These are phyloP conservation scores for Amphilophus citrinellus DNA, from an alignment of 2,113 vertebrate genomes.

Conservation along the genomic window DNA sequence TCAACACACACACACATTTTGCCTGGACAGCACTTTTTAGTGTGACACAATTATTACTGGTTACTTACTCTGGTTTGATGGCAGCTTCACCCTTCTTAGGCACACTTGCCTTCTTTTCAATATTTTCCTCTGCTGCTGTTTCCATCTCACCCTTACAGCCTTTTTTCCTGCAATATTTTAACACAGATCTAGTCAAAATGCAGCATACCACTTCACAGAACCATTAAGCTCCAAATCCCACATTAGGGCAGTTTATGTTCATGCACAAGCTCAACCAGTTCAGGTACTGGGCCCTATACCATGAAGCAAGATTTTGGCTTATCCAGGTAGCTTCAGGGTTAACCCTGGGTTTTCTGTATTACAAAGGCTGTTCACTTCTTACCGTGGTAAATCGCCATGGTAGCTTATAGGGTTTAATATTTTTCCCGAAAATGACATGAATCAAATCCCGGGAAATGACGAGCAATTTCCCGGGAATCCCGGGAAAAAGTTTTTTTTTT, in stretches of 20 bases:
- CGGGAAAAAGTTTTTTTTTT: no score
- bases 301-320: no score
- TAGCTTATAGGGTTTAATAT: no score
- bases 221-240: background rate
- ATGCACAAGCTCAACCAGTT: background rate
- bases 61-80: conserved; percentile 78
- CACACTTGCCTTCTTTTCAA: background rate
- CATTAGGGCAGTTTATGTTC: background rate
- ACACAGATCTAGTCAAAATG: background rate
- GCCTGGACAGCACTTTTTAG: background rate
- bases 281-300: background rate
- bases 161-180: conserved; percentile 11
- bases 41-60: background rate
- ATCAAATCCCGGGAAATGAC: no score
- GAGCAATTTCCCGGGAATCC: no score
- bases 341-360: no score
- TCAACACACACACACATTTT: background rate
- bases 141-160: conserved; percentile 56
- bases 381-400: no score
- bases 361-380: no score
- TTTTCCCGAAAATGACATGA: no score
- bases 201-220: background rate
- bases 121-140: conserved; percentile 15
- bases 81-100: conserved; percentile 73
- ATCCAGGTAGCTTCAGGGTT: no score